Evolutionary conservation across 2,888 invertebrate genomes (phyloP).

Genomic region (Campopleginae sp.): DNA sequence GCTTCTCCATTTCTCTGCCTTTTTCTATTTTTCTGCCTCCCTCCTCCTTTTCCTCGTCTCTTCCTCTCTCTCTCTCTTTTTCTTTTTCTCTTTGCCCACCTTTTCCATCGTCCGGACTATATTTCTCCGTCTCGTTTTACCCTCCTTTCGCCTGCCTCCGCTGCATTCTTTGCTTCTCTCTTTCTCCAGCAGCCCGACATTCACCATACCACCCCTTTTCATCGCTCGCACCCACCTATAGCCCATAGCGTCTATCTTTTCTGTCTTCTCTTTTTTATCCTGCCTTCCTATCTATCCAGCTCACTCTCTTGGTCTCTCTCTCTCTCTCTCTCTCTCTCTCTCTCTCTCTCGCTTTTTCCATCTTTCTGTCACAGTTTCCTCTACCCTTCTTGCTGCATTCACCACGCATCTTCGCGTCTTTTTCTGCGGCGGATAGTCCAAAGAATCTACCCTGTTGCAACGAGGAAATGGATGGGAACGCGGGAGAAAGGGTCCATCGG

Average conservation of each 20-base stretch:
- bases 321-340: conserved; percentile 45
- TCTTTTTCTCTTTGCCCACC: conserved; percentile 46
- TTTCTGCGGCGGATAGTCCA: conserved; percentile 45
- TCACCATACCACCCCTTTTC: conserved; percentile 64
- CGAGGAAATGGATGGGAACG: conserved; percentile 26
- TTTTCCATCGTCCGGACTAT: conserved; percentile 57
- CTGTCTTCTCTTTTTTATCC: conserved; percentile 57
- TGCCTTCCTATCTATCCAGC: conserved; percentile 45
- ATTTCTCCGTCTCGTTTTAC: conserved; percentile 67
- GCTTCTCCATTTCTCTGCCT: conserved; percentile 64
- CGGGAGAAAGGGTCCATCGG: conserved; percentile 40
- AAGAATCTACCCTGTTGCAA: conserved; percentile 50
- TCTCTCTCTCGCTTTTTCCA: conserved; percentile 55
- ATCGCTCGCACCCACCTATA: conserved; percentile 59
- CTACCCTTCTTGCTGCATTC: conserved; percentile 66
- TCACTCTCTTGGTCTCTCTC: conserved; percentile 29
- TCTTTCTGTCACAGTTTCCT: conserved; percentile 75
- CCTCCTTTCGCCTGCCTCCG: conserved; percentile 72
- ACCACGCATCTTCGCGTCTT: conserved; percentile 44
- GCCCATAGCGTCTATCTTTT: conserved; percentile 65
- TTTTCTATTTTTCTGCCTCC: conserved; percentile 61
- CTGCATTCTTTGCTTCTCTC: conserved; percentile 65
- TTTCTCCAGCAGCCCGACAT: conserved; percentile 55
- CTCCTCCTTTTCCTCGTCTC: conserved; percentile 76
- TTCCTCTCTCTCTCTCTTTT: conserved; percentile 70